Evolutionary conservation across 2,113 vertebrate species (phyloP).

Genomic region (Uria lomvia): DNA sequence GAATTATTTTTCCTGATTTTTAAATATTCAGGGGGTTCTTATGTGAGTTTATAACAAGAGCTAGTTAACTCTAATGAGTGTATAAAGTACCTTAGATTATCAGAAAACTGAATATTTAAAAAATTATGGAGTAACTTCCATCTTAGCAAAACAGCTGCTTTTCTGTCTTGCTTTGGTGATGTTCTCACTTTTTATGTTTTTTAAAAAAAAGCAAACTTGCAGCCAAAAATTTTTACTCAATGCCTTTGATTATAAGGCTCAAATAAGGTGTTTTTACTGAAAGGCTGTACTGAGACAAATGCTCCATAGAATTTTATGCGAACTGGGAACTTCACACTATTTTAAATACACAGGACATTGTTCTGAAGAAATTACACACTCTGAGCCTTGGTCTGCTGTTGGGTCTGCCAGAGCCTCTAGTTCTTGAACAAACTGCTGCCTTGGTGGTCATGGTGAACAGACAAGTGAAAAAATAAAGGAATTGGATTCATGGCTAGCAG

Average conservation of each 20-base stretch:
- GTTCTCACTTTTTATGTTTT: background rate
- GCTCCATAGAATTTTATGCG: background rate
- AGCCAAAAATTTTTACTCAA: background rate
- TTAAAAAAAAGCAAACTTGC: background rate
- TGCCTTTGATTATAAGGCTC: background rate
- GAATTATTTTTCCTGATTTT: background rate
- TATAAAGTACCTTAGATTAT: background rate
- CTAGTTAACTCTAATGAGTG: background rate
- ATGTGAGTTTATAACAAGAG: background rate
- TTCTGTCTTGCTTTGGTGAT: background rate
- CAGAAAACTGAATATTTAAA: background rate
- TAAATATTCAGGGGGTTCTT: background rate
- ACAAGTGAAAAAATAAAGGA: background rate
- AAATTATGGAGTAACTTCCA: background rate
- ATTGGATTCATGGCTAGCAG: background rate
- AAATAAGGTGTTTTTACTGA: background rate
- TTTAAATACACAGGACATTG: rapidly evolving
- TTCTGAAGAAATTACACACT: background rate
- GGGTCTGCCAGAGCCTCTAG: background rate
- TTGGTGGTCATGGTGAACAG: background rate
- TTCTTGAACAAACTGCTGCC: background rate
- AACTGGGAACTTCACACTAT: background rate
- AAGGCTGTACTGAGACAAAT: background rate
- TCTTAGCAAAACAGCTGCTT: background rate
- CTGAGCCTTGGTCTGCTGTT: background rate